phyloP scores from a whole-genome alignment of 2,113 vertebrate species.

The Poicephalus meyeri region DNA sequence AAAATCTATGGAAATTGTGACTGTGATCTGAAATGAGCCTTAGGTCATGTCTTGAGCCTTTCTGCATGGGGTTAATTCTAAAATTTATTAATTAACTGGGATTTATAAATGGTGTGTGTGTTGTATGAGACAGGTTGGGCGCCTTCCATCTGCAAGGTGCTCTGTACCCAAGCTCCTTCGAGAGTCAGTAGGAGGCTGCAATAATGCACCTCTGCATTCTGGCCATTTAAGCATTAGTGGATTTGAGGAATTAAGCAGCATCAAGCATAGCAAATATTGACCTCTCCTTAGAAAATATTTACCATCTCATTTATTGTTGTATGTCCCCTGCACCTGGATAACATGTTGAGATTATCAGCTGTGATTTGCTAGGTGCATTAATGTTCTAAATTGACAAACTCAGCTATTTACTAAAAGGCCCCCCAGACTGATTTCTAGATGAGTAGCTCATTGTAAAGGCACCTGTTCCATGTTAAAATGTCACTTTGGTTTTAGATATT shows the following conservation, averaged over 20 bases:
- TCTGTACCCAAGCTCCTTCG: neutral
- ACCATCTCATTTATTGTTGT: slow-evolving; percentile 46
- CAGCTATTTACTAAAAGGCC: slow-evolving; percentile 22
- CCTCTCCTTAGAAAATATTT: slow-evolving; percentile 63
- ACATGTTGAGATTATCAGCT: slow-evolving; percentile 43
- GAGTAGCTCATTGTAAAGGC: neutral
- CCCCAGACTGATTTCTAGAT: slow-evolving; percentile 18
- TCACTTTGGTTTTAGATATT: neutral
- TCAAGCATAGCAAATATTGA: slow-evolving; percentile 62
- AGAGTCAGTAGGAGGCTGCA: neutral
- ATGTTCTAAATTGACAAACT: slow-evolving; percentile 44
- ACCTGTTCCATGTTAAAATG: slow-evolving; percentile 5
- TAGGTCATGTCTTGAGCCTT: neutral
- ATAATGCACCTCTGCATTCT: neutral
- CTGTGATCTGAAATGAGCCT: neutral
- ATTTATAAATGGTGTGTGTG: neutral
- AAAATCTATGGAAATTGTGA: neutral
- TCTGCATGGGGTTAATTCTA: neutral
- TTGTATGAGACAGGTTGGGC: neutral
- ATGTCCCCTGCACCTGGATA: neutral
- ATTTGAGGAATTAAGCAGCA: slow-evolving; percentile 62
- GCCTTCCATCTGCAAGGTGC: neutral
- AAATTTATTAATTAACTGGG: neutral
- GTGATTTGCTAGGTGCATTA: slow-evolving; percentile 46
- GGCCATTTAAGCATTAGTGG: slow-evolving; percentile 17